Evolutionary conservation across 2,797 vertebrate species (phyloP).

Genomic region (Fundulus diaphanus): DNA sequence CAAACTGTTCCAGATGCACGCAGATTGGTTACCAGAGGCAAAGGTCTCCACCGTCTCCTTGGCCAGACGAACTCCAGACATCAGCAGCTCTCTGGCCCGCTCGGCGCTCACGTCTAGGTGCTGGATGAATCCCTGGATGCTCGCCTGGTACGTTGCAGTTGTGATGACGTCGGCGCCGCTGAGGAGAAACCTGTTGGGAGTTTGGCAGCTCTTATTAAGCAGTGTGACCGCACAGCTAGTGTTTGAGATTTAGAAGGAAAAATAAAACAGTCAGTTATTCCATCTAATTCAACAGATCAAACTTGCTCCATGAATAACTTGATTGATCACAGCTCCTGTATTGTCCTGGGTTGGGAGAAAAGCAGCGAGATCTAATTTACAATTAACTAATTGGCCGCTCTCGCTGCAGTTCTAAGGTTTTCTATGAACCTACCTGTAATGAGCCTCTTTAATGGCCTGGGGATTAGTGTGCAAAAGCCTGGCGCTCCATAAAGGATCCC

Average conservation of each 20-base stretch:
- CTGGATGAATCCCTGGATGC: conserved; percentile 77
- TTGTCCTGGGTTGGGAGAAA: background rate
- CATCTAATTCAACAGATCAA: background rate
- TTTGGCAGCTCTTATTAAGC: background rate
- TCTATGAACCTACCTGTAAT: conserved; percentile 73
- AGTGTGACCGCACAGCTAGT: background rate
- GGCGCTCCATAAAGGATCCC: conserved; percentile 86
- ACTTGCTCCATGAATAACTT: background rate
- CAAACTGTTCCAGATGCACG: background rate
- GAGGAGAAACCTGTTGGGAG: conserved; percentile 77
- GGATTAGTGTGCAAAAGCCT: conserved; percentile 82
- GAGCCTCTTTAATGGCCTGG: conserved; percentile 79
- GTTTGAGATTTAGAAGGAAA: background rate
- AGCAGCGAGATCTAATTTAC: background rate
- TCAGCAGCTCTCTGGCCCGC: conserved; percentile 74
- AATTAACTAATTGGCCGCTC: background rate
- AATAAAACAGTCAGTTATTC: background rate
- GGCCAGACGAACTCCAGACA: conserved; percentile 80
- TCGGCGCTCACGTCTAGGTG: conserved; percentile 75
- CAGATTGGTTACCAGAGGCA: conserved; percentile 57
- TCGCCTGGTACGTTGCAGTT: conserved; percentile 86
- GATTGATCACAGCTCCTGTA: background rate
- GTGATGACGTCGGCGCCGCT: conserved; percentile 84
- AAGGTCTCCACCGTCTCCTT: conserved; percentile 73
- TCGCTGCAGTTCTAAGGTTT: background rate